These are phyloP conservation scores for Chroicocephalus ridibundus DNA, from an alignment of 2,113 vertebrate genomes.

Conservation along the genomic window DNA sequence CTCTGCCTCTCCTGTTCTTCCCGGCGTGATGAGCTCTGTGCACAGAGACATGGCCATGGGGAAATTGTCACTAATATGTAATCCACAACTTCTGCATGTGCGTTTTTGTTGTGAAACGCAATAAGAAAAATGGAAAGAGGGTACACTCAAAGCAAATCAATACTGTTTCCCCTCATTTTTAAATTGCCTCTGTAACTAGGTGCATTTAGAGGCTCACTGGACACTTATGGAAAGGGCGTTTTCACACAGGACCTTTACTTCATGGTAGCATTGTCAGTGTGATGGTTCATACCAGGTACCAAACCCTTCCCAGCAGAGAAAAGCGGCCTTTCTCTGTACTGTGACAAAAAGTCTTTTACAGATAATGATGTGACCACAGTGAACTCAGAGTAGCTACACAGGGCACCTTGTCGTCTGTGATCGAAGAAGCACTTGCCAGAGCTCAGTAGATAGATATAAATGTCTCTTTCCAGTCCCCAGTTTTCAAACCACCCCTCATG, in stretches of 20 bases:
- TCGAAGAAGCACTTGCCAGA: not conserved
- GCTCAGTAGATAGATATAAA: not conserved
- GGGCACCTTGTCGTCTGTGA: not conserved
- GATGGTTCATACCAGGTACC: not conserved
- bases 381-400: not conserved
- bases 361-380: fast-evolving
- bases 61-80: not conserved
- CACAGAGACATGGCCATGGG: not conserved
- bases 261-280: not conserved
- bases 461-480: not conserved
- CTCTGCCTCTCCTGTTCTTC: not conserved
- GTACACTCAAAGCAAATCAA: not conserved
- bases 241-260: not conserved
- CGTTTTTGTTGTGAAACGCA: not conserved
- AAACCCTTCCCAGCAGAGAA: not conserved
- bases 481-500: not conserved
- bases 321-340: not conserved
- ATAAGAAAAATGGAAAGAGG: not conserved
- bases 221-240: not conserved
- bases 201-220: not conserved
- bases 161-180: not conserved
- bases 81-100: not conserved
- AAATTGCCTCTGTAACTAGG: not conserved
- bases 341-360: not conserved
- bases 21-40: not conserved